These are phyloP conservation scores for Haliclystus octoradiatus DNA, from an alignment of 30 jellyfish, hydroid and myxozoan species.

Conservation along the genomic window DNA sequence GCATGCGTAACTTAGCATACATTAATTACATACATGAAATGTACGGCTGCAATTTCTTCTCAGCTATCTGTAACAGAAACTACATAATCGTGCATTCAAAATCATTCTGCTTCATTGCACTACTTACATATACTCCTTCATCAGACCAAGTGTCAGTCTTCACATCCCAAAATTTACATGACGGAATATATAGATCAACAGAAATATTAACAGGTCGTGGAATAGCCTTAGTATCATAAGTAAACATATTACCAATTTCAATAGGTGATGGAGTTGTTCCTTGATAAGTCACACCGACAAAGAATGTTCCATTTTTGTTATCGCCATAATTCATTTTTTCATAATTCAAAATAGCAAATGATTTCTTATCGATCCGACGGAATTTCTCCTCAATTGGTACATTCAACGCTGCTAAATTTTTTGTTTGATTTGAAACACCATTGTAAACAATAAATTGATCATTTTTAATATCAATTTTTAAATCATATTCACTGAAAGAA, in stretches of 20 bases:
- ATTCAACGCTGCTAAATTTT: not conserved
- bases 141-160: slow-evolving; percentile 41
- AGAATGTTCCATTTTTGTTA: slow-evolving; percentile 17
- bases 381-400: slow-evolving; percentile 9
- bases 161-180: slow-evolving; percentile 51
- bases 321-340: slow-evolving; percentile 34
- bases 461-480: not conserved
- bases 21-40: no score
- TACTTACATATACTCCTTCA: slow-evolving; percentile 84
- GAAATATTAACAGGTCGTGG: slow-evolving; percentile 40
- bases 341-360: slow-evolving; percentile 63
- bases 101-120: no score
- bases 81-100: no score
- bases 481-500: slow-evolving; percentile 37
- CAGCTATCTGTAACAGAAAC: no score
- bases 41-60: no score
- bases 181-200: slow-evolving; percentile 43
- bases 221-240: slow-evolving; percentile 49
- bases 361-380: slow-evolving; percentile 27
- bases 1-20: no score
- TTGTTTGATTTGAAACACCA: not conserved
- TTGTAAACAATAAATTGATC: not conserved
- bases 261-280: slow-evolving; percentile 52
- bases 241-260: slow-evolving; percentile 22
- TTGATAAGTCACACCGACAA: slow-evolving; percentile 21